phyloP scores from a whole-genome alignment of 2,113 vertebrate genomes.

The Stomatorhinus ivindoensis region DNA sequence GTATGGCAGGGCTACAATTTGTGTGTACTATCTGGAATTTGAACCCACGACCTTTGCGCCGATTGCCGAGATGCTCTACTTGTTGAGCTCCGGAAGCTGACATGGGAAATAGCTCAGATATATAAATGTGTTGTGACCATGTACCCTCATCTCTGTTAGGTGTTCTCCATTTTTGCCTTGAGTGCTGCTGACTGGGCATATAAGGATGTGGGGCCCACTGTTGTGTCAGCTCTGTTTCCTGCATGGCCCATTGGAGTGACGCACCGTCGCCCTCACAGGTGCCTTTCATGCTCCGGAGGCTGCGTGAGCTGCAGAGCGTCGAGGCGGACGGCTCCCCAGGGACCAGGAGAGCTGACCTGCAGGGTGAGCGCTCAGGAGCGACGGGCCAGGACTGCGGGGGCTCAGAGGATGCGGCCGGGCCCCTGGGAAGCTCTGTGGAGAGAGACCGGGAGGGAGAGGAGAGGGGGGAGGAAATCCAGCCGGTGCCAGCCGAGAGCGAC shows the following conservation, averaged over 20 bases:
- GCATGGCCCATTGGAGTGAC: not conserved
- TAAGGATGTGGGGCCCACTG: not conserved
- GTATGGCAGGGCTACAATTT: not conserved
- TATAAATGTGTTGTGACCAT: not conserved
- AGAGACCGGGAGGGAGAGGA: slow-evolving; percentile 48
- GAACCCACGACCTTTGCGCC: not conserved
- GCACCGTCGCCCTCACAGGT: slow-evolving; percentile 56
- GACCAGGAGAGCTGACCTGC: slow-evolving; percentile 58
- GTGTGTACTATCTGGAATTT: not conserved
- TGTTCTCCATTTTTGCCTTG: not conserved
- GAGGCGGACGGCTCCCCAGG: slow-evolving; percentile 60
- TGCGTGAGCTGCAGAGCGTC: slow-evolving; percentile 68
- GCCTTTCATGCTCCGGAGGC: slow-evolving; percentile 71
- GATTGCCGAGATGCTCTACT: not conserved
- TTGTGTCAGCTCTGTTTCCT: not conserved
- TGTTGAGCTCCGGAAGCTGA: not conserved
- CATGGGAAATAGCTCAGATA: not conserved
- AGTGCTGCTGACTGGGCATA: not conserved
- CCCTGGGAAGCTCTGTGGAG: slow-evolving; percentile 26
- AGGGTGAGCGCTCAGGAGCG: slow-evolving; percentile 58
- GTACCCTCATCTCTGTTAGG: not conserved
- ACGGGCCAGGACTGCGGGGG: slow-evolving; percentile 68
- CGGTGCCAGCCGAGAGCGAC: not conserved
- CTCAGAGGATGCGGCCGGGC: slow-evolving; percentile 52
- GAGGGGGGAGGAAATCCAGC: slow-evolving; percentile 22